Percentiles rank a stretch among this genome's conserved stretches.
These are phyloP conservation scores for Calvadosia cruxmelitensis DNA, from an alignment of 30 jellyfish, hydroid and myxozoan genomes.

Conservation along the genomic window DNA sequence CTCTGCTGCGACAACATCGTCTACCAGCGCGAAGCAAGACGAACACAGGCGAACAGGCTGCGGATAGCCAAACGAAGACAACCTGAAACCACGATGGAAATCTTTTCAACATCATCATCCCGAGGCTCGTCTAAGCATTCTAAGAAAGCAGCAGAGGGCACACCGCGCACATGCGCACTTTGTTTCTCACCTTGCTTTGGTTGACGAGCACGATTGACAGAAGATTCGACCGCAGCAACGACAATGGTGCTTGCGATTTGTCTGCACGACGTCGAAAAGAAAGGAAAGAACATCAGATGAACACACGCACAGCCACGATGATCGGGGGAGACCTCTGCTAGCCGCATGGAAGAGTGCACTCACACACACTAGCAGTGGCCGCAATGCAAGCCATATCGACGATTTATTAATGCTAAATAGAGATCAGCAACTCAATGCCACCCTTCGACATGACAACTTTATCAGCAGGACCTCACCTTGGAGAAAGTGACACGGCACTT, in stretches of 20 bases:
- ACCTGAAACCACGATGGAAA: too few relatives aligned
- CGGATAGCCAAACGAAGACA: constrained; percentile 36
- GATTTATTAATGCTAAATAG: not conserved
- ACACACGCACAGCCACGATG: not conserved
- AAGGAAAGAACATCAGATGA: not conserved
- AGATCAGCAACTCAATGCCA: not conserved
- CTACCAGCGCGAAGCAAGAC: constrained; percentile 40
- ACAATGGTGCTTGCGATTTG: constrained; percentile 69
- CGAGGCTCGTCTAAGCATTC: too few relatives aligned
- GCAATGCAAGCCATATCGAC: too few relatives aligned
- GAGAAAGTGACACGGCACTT: constrained; percentile 54
- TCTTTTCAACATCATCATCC: too few relatives aligned
- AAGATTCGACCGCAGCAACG: constrained; percentile 78
- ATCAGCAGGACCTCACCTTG: constrained; percentile 3
- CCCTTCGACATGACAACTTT: not conserved
- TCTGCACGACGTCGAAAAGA: constrained; percentile 1
- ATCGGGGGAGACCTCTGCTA: too few relatives aligned
- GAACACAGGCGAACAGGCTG: constrained; percentile 41
- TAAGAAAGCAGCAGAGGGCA: too few relatives aligned
- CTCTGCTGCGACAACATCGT: constrained; percentile 30
- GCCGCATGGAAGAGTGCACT: too few relatives aligned
- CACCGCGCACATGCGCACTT: too few relatives aligned
- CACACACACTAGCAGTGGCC: too few relatives aligned
- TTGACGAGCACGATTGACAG: constrained; percentile 39
- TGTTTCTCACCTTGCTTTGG: constrained; percentile 34